Conservation (phyloP, 2,888 invertebrate species). For the Siphlonurus alternatus region DNA sequence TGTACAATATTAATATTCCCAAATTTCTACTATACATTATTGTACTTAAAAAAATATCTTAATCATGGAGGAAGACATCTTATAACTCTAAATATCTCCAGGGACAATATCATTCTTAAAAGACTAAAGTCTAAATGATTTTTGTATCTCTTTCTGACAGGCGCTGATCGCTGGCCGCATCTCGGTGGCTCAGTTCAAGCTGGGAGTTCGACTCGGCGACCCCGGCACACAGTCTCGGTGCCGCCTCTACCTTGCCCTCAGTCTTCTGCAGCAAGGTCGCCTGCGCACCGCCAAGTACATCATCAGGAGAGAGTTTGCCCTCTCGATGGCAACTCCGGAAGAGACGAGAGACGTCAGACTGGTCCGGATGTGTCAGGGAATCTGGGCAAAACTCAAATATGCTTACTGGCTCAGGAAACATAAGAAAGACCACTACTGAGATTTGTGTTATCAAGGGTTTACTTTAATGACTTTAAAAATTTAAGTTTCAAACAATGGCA, state of each 20-base stretch:
- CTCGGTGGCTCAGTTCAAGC: constrained; percentile 61
- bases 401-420: constrained; percentile 19
- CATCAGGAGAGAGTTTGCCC: constrained; percentile 30
- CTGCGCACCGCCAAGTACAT: constrained; percentile 44
- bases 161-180: constrained; percentile 80
- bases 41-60: no score
- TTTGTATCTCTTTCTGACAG: no score
- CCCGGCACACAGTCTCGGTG: constrained; percentile 66
- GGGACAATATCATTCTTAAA: no score
- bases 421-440: background rate
- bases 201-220: constrained; percentile 69
- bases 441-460: no score
- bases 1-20: no score
- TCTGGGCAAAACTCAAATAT: constrained; percentile 68
- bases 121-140: no score
- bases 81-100: no score
- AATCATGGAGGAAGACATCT: no score
- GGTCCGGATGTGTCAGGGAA: constrained; percentile 67
- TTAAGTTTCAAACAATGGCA: no score
- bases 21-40: no score
- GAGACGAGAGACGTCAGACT: constrained; percentile 42
- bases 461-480: no score
- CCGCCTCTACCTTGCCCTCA: constrained; percentile 69
- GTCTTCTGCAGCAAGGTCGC: constrained; percentile 65
- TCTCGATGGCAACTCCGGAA: constrained; percentile 22